Base-by-base conservation (phyloP, 2,888 invertebrate genomes). In the Byasa hedistus region DNA sequence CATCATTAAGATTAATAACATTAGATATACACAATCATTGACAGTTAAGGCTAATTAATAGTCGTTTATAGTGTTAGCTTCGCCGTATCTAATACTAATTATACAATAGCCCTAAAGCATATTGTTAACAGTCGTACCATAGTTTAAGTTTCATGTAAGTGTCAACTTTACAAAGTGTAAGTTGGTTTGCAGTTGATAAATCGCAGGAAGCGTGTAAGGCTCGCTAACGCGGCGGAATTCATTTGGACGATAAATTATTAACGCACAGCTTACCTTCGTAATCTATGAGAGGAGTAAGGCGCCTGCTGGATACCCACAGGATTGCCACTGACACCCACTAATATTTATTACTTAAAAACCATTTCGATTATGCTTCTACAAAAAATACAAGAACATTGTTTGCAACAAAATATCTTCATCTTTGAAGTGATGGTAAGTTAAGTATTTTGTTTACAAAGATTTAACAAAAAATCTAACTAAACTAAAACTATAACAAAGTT, bases 211-310 rank as follows among this genome's bases (percentile, higher is more conserved):
- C 66, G 24, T 32, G 66, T 17, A 32, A 59, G 56, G 59, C 60
- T 39, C 56, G 60, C 59, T 52, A 63, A 67, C 59, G n/a, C 55
- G 59, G 22, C 66, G 21, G 63, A 64, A 67, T 60, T 63, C 67
- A 63, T 67, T 67, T 59, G 17, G 56, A 36, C 63, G 63, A 67
- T 67, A 67, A 63, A 67, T 67, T 66, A 61, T 66, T 66, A 36
- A 67, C 59, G 51, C 59, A 52, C 59, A 67, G 54, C 59, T 55
- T 19, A 63, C 39, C 67, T 63, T 67, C 67, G 60, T 67, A 67
- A 67, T 63, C 67, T 63, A 63, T 48, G 63, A 59, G 56, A 15
- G 57, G 59, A 24, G 54, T 55, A 63, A 63, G 63, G 60, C 60
- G 60, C 66, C 59, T 56, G 24, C 24, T 57, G 27, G 54, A 36